phyloP scores from a whole-genome alignment of 2,113 vertebrate genomes.

The Hyperopisus bebe region DNA sequence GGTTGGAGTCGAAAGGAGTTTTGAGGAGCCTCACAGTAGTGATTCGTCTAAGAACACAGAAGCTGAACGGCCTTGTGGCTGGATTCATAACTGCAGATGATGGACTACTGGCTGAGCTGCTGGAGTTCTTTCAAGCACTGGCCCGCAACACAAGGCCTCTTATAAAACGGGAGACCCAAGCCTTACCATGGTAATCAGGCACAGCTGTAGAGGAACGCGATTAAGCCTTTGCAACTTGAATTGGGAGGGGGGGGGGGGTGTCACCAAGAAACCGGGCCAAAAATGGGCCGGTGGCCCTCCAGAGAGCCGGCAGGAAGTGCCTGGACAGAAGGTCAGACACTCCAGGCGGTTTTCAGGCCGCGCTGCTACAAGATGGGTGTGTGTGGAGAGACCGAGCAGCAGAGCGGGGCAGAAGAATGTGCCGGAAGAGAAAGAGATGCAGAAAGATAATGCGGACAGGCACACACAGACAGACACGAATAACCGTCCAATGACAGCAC shows the following conservation, averaged over 20 bases:
- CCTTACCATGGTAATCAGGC: neutral
- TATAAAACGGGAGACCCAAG: neutral
- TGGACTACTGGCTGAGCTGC: neutral
- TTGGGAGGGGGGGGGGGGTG: neutral
- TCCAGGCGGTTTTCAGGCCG: conserved; percentile 22
- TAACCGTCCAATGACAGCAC: neutral
- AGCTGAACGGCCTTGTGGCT: neutral
- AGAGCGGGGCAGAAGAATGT: neutral
- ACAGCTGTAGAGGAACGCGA: neutral
- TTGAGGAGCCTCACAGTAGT: neutral
- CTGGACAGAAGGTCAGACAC: conserved; percentile 42
- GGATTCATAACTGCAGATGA: neutral
- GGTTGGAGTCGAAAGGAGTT: neutral
- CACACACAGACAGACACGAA: neutral
- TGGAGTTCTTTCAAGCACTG: neutral
- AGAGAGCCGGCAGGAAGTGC: conserved; percentile 42
- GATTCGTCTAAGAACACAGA: neutral
- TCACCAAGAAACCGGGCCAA: conserved; percentile 3
- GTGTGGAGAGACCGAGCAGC: neutral
- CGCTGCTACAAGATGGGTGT: conserved; percentile 30
- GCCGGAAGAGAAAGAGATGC: neutral
- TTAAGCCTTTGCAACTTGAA: conserved; percentile 13
- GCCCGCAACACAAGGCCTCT: neutral
- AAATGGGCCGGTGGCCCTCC: conserved; percentile 19
- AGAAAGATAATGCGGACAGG: neutral